A percentile compares a stretch with the other conserved stretches of the same genome.
phyloP scores from a whole-genome alignment of 2,888 invertebrate species.

The Noctua janthe region DNA sequence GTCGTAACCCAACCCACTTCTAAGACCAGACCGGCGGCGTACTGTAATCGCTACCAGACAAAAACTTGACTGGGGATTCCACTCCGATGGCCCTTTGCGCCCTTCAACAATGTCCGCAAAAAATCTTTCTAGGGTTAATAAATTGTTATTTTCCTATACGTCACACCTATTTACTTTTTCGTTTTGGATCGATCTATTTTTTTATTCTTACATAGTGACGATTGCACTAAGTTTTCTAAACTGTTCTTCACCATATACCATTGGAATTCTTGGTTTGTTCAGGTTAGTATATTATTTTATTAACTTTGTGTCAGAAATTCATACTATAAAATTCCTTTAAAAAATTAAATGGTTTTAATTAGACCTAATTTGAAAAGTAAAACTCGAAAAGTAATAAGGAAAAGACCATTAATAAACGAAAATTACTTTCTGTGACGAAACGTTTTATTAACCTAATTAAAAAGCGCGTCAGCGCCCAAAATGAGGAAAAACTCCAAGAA shows the following conservation, averaged over 20 bases:
- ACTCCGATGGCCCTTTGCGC: slow-evolving; percentile 56
- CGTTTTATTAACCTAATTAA: slow-evolving; percentile 60
- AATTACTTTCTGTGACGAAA: slow-evolving; percentile 55
- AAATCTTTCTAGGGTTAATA: slow-evolving; percentile 16
- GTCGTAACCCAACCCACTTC: slow-evolving; percentile 79
- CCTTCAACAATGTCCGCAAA: slow-evolving; percentile 72
- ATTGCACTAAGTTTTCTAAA: not conserved
- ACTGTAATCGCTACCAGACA: slow-evolving; percentile 82
- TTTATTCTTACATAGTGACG: not conserved
- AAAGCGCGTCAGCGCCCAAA: slow-evolving; percentile 39
- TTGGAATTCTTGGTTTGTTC: not conserved
- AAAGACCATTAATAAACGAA: slow-evolving; percentile 54
- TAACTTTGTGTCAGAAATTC: slow-evolving; percentile 14
- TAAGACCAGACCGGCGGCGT: slow-evolving; percentile 76
- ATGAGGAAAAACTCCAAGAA: slow-evolving; percentile 17
- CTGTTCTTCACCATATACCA: not conserved
- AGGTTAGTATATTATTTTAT: not conserved
- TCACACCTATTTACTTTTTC: not conserved
- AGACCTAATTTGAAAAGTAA: slow-evolving; percentile 42
- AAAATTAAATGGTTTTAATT: slow-evolving; percentile 39
- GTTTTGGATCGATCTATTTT: not conserved
- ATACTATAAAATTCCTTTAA: not conserved
- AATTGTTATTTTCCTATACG: not conserved
- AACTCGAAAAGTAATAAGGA: slow-evolving; percentile 45
- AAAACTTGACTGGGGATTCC: slow-evolving; percentile 80